phyloP scores from a whole-genome alignment of 2,888 invertebrate species.

The Cylindroiulus punctatus region DNA sequence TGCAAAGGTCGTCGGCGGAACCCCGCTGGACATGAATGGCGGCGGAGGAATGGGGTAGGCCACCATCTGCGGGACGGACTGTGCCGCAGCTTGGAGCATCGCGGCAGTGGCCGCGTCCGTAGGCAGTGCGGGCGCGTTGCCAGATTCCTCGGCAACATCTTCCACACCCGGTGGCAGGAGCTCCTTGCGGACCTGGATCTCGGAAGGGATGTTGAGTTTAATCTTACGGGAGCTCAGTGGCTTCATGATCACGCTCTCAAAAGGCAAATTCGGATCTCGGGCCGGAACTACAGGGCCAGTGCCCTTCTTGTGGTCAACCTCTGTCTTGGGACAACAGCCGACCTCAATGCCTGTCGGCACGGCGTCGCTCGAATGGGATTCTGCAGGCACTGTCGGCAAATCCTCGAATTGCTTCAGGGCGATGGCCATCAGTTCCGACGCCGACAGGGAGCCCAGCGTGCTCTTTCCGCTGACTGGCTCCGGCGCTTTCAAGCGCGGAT shows the following conservation, averaged over 20 bases:
- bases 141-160: background rate
- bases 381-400: background rate
- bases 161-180: conserved; percentile 48
- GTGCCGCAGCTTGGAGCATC: background rate
- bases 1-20: background rate
- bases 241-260: background rate
- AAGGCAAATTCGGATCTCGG: background rate
- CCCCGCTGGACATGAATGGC: background rate
- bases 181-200: conserved; percentile 43
- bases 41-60: conserved; percentile 44
- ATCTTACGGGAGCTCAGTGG: background rate
- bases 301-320: background rate
- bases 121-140: too few relatives aligned
- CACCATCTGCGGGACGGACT: conserved; percentile 12
- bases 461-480: conserved; percentile 51
- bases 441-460: conserved; percentile 57
- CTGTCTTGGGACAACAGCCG: background rate
- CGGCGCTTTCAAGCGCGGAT: conserved; percentile 53
- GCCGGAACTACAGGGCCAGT: background rate
- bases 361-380: background rate
- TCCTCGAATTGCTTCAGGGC: conserved; percentile 59
- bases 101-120: background rate
- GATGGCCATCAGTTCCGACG: conserved; percentile 59
- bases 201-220: background rate
- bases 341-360: background rate